Evolutionary conservation across 2,113 vertebrate species (phyloP).

Genomic region (Reinhardtius hippoglossoides): DNA sequence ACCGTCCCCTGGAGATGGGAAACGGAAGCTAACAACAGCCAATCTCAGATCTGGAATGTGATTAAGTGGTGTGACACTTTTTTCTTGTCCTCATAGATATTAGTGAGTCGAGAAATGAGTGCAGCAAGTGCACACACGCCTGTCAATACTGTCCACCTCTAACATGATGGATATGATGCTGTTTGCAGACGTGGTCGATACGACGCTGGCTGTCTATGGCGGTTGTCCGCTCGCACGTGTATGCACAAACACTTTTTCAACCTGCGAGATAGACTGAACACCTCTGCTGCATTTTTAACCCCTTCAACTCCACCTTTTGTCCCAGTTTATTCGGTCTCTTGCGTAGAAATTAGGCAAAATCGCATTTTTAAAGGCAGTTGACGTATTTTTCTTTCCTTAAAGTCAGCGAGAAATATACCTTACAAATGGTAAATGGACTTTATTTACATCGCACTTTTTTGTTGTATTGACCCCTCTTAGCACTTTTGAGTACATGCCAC

Average conservation of each 20-base stretch:
- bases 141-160: slow-evolving; percentile 12
- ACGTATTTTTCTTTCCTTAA: background rate
- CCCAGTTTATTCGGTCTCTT: background rate
- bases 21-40: slow-evolving; percentile 33
- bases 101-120: background rate
- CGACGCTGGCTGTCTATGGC: background rate
- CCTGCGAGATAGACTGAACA: slow-evolving; percentile 1
- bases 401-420: too few relatives aligned
- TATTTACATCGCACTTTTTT: too few relatives aligned
- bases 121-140: background rate
- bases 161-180: slow-evolving; percentile 24
- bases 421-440: too few relatives aligned
- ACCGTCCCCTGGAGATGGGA: slow-evolving; percentile 38
- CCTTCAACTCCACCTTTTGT: background rate
- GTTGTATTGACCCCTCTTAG: too few relatives aligned
- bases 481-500: too few relatives aligned
- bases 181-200: slow-evolving; percentile 10
- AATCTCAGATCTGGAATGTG: slow-evolving; percentile 49
- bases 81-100: slow-evolving; percentile 5
- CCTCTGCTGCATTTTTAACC: slow-evolving; percentile 31
- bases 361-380: background rate
- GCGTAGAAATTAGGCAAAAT: background rate
- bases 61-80: slow-evolving; percentile 30
- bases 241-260: slow-evolving; percentile 2
- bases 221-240: background rate